phyloP scores from a whole-genome alignment of 2,113 vertebrate genomes.

The Motacilla tschutschensis region DNA sequence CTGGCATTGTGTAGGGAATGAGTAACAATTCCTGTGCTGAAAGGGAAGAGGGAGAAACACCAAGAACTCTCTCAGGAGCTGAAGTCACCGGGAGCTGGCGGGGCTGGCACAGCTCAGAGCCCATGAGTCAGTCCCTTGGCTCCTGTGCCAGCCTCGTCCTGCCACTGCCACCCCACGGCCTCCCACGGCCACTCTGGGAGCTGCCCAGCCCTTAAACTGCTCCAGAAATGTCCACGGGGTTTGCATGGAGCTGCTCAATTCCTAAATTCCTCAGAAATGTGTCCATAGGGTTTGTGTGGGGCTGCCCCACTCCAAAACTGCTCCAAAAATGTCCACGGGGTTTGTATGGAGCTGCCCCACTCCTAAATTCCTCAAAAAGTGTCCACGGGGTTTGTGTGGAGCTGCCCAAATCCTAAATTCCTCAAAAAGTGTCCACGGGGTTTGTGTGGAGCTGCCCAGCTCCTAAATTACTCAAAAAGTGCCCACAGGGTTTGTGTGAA shows the following conservation, averaged over 20 bases:
- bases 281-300: neutral
- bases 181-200: neutral
- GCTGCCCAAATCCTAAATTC: rapidly evolving
- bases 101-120: neutral
- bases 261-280: neutral
- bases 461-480: neutral
- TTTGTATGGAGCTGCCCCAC: rapidly evolving
- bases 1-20: conserved; percentile 69
- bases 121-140: neutral
- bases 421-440: rapidly evolving
- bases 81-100: neutral
- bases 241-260: neutral
- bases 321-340: rapidly evolving
- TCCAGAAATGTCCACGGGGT: rapidly evolving
- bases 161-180: neutral
- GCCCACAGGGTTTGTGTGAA: neutral
- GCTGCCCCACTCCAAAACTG: neutral
- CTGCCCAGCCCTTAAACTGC: neutral
- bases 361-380: rapidly evolving
- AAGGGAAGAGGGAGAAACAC: conserved; percentile 52
- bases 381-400: neutral
- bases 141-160: neutral
- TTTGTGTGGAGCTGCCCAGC: rapidly evolving
- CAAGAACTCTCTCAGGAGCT: conserved; percentile 33
- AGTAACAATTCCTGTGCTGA: conserved; percentile 65